phyloP scores from a whole-genome alignment of 2,113 vertebrate species.

The Elephantulus edwardii region DNA sequence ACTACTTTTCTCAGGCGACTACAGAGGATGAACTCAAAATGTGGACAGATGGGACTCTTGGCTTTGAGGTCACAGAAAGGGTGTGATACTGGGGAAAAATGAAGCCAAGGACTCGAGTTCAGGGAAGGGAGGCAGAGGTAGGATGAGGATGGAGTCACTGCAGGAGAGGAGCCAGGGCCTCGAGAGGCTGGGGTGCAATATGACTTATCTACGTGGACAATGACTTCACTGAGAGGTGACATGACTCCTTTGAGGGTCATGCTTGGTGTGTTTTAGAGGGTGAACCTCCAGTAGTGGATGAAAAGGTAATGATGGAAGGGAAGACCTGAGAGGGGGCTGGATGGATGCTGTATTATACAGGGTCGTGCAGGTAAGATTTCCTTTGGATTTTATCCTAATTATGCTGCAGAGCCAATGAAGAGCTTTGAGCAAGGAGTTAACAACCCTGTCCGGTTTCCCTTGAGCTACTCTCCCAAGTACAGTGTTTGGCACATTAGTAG shows the following conservation, averaged over 20 bases:
- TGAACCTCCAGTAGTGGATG: background rate
- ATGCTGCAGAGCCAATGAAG: background rate
- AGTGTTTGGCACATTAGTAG: too few species aligned
- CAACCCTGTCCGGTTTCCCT: too few species aligned
- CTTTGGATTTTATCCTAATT: background rate
- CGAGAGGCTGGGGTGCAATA: background rate
- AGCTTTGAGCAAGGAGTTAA: background rate
- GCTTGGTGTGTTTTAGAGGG: background rate
- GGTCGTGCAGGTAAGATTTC: background rate
- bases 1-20: fast-evolving
- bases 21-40: background rate
- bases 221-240: background rate
- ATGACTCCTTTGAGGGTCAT: background rate
- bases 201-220: background rate
- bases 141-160: background rate
- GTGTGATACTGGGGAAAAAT: fast-evolving
- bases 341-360: background rate
- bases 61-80: background rate
- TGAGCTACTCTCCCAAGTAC: too few species aligned
- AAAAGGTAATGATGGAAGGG: background rate
- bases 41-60: background rate
- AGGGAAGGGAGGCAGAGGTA: background rate
- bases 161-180: background rate
- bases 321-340: background rate
- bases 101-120: background rate